Base-by-base conservation (phyloP, 2,888 invertebrate genomes). In the Xylophagus ater region DNA sequence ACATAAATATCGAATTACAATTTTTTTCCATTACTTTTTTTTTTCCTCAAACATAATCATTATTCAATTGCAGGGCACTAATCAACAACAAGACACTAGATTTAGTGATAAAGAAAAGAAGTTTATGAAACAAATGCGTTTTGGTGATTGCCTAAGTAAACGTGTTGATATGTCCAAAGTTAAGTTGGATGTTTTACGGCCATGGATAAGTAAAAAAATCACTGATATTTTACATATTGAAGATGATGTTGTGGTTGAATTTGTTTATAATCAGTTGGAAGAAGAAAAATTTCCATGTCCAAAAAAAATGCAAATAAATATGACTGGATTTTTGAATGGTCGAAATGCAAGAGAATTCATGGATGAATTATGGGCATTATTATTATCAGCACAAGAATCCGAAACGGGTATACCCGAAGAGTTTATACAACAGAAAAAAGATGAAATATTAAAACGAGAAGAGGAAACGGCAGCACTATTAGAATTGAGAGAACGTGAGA, bases 101-200 rank as follows among this genome's bases (percentile, higher is more conserved):
- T 99, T 99, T 71, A 88, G 94, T 60, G 97, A 99, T 68, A 99
- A 99, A 69, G 96, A 97, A 69, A 97, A 98, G 69, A 99, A 98
- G 63, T 73, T 98, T 34, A 78, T 99, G 70, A 97, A 96, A 66
- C 89, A 90, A 65, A 94, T 99, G 94, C 92, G 88, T 66, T 98
- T 99, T 65, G 89, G 88, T 23, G 93, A 96, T 59, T 84, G 85
- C 51, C 73, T 98, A 31, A 83, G 84, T 49, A 87, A 85, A 63
- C 89, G 93, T 76, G 96, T 98, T 63, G 96, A 98, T 65, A 93
- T 97, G 90, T 81, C 84, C 37, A 96, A 96, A 70, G 90, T 99
- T 42, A 97, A 98, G 65, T 69, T 99, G 55, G 96, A 98, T 59
- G 89, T 92, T 30, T 74, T 99, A 56, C 94, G 97, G 60, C 98